phyloP scores from a whole-genome alignment of 2,113 vertebrate species.

The Montifringilla adamsi region DNA sequence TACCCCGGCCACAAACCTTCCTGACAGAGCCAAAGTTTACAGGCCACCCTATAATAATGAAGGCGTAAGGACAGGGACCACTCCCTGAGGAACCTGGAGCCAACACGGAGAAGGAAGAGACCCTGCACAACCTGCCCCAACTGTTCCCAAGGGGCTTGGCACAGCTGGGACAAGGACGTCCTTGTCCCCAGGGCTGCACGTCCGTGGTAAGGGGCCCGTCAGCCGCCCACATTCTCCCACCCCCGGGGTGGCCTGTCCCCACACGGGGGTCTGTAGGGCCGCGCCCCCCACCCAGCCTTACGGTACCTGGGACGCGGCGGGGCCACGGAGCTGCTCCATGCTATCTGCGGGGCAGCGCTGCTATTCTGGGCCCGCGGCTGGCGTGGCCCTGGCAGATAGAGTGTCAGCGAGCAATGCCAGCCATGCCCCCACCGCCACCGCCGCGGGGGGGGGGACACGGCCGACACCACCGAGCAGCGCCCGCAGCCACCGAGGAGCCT shows the following conservation, averaged over 20 bases:
- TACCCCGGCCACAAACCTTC: rapidly evolving
- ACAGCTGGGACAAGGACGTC: neutral
- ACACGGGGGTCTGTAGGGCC: rapidly evolving
- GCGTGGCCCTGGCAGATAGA: constrained; percentile 35
- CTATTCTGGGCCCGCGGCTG: constrained; percentile 58
- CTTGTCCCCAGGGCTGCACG: neutral
- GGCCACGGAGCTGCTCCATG: constrained; percentile 43
- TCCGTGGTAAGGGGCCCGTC: rapidly evolving
- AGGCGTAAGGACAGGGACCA: neutral
- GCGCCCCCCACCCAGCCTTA: neutral
- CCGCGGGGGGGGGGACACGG: neutral
- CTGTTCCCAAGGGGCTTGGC: neutral
- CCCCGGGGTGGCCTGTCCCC: neutral
- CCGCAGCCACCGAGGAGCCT: neutral
- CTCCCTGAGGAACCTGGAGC: neutral
- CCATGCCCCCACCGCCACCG: neutral
- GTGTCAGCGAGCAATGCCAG: constrained; percentile 51
- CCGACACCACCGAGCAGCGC: neutral
- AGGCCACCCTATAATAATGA: neutral
- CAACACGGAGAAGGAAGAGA: neutral
- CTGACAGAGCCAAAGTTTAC: neutral
- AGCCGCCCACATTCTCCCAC: neutral
- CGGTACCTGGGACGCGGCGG: constrained; percentile 18
- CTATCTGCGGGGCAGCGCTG: constrained; percentile 21
- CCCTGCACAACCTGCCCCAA: neutral